Conservation (phyloP, 2,113 vertebrate species). For the Chloropsis cyanopogon region DNA sequence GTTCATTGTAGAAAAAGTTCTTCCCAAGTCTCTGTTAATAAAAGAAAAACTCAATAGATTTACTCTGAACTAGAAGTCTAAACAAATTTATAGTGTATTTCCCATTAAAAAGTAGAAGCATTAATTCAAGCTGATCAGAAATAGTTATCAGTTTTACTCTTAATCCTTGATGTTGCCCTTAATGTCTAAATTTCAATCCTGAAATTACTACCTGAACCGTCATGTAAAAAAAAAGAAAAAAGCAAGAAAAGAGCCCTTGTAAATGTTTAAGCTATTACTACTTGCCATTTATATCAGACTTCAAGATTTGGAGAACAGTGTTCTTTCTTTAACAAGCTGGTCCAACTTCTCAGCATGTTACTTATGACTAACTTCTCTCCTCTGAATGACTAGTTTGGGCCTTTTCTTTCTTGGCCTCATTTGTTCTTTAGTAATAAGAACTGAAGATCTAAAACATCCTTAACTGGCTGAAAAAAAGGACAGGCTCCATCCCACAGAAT, state of each 20-base stretch:
- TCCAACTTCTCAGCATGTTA: background rate
- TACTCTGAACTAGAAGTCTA: background rate
- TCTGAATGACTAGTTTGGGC: background rate
- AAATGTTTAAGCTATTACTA: background rate
- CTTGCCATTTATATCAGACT: background rate
- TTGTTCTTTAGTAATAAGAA: background rate
- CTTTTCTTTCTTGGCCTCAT: background rate
- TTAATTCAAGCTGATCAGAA: background rate
- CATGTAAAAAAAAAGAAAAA: background rate
- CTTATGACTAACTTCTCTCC: background rate
- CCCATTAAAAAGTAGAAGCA: background rate
- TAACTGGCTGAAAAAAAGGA: background rate
- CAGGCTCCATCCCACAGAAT: background rate
- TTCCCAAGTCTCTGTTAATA: background rate
- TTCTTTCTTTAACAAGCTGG: background rate
- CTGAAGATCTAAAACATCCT: background rate
- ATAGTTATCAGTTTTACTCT: background rate
- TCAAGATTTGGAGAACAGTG: background rate
- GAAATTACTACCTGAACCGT: background rate
- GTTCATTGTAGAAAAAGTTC: background rate
- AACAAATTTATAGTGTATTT: background rate
- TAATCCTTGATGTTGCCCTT: background rate
- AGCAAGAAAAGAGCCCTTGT: background rate
- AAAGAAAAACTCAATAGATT: background rate
- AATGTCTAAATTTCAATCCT: background rate